These are phyloP conservation scores for Drosophila lowei DNA, from an alignment of 1,140 invertebrate species.

Conservation along the genomic window DNA sequence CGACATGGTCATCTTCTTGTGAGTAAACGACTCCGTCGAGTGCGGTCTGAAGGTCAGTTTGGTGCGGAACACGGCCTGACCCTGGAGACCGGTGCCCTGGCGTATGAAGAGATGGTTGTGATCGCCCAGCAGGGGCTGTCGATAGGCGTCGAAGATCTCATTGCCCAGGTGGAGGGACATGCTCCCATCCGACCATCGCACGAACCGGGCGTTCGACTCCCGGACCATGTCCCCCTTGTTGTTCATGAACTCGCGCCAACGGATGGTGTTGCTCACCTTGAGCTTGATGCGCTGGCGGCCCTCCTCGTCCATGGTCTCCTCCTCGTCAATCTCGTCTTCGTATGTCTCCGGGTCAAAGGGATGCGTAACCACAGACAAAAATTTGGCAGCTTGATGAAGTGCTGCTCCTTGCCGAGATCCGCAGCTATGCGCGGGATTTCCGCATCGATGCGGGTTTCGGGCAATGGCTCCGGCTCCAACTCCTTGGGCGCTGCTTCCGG, in stretches of 20 bases:
- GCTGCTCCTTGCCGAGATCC: slow-evolving; percentile 94
- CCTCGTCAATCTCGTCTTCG: slow-evolving; percentile 99
- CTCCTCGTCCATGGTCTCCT: slow-evolving; percentile 99
- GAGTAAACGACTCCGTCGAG: slow-evolving; percentile 99
- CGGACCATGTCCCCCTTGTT: slow-evolving; percentile 92
- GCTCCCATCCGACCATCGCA: slow-evolving; percentile 98
- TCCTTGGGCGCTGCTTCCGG: slow-evolving; percentile 83
- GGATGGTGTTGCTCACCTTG: slow-evolving; percentile 98
- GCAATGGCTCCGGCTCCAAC: slow-evolving; percentile 90
- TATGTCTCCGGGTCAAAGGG: slow-evolving; percentile 98
- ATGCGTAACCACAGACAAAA: slow-evolving; percentile 94
- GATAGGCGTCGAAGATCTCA: slow-evolving; percentile 99
- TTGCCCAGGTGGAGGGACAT: slow-evolving; percentile 98
- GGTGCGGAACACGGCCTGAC: slow-evolving; percentile 97
- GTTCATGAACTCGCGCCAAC: slow-evolving; percentile 95
- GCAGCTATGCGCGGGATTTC: slow-evolving; percentile 97
- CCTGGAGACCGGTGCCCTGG: slow-evolving; percentile 98
- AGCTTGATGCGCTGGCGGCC: slow-evolving; percentile 95
- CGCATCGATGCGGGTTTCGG: slow-evolving; percentile 97
- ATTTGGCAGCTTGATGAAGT: slow-evolving; percentile 97
- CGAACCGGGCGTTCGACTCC: slow-evolving; percentile 97
- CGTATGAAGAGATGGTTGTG: slow-evolving; percentile 98
- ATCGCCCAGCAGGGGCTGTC: slow-evolving; percentile 94
- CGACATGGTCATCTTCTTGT: slow-evolving; percentile 99
- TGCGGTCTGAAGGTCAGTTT: slow-evolving; percentile 98